These are phyloP conservation scores for Invenusta paracnida DNA, from an alignment of 2,888 invertebrate species.

Conservation along the genomic window DNA sequence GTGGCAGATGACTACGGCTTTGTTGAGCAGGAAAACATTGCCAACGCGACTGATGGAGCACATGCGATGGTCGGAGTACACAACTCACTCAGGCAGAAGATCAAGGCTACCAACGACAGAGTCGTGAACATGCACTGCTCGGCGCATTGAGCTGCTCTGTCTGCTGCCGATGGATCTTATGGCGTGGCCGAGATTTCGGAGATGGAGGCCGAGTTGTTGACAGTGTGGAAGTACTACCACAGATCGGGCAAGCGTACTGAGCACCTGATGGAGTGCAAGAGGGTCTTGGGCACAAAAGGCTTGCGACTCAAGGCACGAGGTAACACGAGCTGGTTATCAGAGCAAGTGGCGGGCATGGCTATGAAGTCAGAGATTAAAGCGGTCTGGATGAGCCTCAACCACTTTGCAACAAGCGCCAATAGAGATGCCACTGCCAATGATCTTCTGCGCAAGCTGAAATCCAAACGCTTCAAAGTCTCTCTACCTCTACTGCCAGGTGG, in stretches of 20 bases:
- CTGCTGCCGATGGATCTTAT: too few species aligned
- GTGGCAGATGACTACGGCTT: not conserved
- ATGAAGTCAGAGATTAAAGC: too few species aligned
- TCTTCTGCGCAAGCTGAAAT: not conserved
- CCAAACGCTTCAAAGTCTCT: not conserved
- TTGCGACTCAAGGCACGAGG: too few species aligned
- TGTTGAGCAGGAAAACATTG: not conserved
- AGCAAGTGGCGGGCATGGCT: not conserved
- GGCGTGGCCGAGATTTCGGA: too few species aligned
- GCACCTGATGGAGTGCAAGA: too few species aligned
- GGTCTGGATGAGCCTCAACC: conserved; percentile 1
- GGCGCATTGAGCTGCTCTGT: too few species aligned
- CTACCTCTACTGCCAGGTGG: conserved; percentile 1
- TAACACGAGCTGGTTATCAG: not conserved
- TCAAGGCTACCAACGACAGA: too few species aligned
- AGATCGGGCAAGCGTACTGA: too few species aligned
- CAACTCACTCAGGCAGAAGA: not conserved
- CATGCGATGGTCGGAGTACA: not conserved
- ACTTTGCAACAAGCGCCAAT: conserved; percentile 1
- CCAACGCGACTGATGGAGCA: not conserved
- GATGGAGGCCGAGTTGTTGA: too few species aligned
- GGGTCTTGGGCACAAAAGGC: too few species aligned
- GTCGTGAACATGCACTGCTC: too few species aligned
- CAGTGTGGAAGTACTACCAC: too few species aligned
- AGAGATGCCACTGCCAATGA: not conserved